Conservation (phyloP, 2,113 vertebrate genomes). For the Corythornis cristatus region DNA sequence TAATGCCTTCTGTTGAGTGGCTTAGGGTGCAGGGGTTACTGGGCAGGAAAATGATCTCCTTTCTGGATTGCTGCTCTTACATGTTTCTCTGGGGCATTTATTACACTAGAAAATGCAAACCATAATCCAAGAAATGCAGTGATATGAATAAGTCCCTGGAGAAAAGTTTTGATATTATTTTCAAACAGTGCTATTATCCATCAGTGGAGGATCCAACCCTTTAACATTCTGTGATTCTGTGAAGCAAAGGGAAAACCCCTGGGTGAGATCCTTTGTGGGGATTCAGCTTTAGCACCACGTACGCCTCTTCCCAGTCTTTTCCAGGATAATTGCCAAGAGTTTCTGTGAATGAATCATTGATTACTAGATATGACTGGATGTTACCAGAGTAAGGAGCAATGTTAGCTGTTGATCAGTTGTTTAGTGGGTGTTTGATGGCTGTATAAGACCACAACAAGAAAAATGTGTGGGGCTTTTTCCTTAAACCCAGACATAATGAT, state of each 20-base stretch:
- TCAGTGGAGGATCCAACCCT: background rate
- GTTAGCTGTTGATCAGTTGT: background rate
- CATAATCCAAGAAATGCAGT: background rate
- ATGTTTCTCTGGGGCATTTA: background rate
- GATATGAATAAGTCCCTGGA: background rate
- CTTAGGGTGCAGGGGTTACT: background rate
- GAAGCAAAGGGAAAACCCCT: background rate
- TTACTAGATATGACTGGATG: background rate
- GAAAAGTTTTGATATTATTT: background rate
- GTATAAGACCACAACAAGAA: background rate
- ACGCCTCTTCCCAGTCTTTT: background rate
- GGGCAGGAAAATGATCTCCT: slow-evolving; percentile 6
- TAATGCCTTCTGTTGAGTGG: background rate
- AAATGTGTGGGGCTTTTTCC: background rate
- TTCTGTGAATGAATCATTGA: background rate
- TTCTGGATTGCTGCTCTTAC: background rate
- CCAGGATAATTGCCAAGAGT: background rate
- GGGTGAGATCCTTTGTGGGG: background rate
- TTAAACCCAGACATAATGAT: background rate
- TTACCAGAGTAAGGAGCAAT: background rate
- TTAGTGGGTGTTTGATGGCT: background rate
- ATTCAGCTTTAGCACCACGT: background rate
- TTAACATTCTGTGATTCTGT: no score
- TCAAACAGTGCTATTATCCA: background rate
- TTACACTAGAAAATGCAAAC: background rate